phyloP scores from a whole-genome alignment of 64 coral and sea anemone genomes.

The Actinia tenebrosa region DNA sequence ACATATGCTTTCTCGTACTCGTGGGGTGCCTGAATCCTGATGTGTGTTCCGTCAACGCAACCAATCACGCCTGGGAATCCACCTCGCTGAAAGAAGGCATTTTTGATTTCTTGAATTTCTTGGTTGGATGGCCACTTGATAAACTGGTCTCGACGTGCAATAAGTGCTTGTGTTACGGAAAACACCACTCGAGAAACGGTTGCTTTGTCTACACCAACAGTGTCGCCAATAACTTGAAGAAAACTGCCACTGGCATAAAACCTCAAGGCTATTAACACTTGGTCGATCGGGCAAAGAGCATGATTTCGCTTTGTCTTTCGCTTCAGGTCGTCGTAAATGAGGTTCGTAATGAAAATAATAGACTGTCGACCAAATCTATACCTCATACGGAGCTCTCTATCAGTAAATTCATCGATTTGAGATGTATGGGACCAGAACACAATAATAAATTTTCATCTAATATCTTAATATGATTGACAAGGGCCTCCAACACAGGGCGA shows the following conservation, averaged over 20 bases:
- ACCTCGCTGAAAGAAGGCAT: background rate
- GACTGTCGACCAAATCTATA: slow-evolving; percentile 11
- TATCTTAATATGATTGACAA: too few relatives aligned
- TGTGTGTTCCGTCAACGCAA: slow-evolving; percentile 55
- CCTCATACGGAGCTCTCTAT: background rate
- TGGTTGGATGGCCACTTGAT: slow-evolving; percentile 46
- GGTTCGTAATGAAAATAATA: slow-evolving; percentile 25
- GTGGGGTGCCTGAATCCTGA: slow-evolving; percentile 38
- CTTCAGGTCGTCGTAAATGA: slow-evolving; percentile 33
- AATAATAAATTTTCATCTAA: too few relatives aligned
- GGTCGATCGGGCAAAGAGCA: slow-evolving; percentile 14
- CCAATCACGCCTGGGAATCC: slow-evolving; percentile 59
- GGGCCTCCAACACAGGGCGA: too few relatives aligned
- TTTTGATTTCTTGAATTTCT: slow-evolving; percentile 36
- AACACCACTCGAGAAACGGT: slow-evolving; percentile 40
- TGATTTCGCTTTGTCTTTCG: slow-evolving; percentile 20
- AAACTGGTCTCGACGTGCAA: slow-evolving; percentile 23
- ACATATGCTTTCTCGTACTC: slow-evolving; percentile 12
- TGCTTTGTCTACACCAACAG: slow-evolving; percentile 45
- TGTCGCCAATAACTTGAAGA: slow-evolving; percentile 64
- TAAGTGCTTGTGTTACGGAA: slow-evolving; percentile 32
- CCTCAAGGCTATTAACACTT: slow-evolving; percentile 59
- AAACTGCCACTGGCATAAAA: slow-evolving; percentile 81
- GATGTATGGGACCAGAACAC: background rate
- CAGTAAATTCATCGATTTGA: slow-evolving; percentile 7